Percentiles rank a stretch among this genome's conserved stretches.
phyloP scores from a whole-genome alignment of 2,797 vertebrate genomes.

The Dermochelys coriacea region DNA sequence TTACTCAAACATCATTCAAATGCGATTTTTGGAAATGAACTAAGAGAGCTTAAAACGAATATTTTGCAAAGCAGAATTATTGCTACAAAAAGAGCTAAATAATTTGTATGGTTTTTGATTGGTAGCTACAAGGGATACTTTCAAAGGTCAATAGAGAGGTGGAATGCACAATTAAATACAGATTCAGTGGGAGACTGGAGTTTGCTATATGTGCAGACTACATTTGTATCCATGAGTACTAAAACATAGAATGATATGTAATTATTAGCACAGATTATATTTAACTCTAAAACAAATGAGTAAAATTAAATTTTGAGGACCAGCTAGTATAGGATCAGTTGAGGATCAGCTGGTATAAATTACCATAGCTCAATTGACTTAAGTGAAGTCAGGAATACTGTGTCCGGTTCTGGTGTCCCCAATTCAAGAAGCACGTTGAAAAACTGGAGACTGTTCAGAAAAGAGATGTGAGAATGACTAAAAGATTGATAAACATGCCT shows the following conservation, averaged over 20 bases:
- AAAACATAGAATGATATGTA: rapidly evolving
- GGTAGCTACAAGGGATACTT: not conserved
- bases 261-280: not conserved
- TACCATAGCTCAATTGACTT: not conserved
- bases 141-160: not conserved
- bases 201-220: not conserved
- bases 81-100: not conserved
- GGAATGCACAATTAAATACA: not conserved
- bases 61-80: not conserved
- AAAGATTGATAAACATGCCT: not conserved
- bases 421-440: not conserved
- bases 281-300: not conserved
- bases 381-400: not conserved
- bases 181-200: not conserved
- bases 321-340: no score
- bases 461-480: not conserved
- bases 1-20: not conserved
- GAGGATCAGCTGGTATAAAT: not conserved
- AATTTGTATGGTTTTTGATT: not conserved
- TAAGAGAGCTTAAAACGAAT: not conserved
- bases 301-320: not conserved
- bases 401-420: not conserved
- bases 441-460: no score
- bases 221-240: not conserved
- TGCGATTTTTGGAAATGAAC: not conserved